Percentiles rank a stretch among this genome's conserved stretches.
phyloP scores from a whole-genome alignment of 2,113 vertebrate genomes.

The Turdus rufiventris region DNA sequence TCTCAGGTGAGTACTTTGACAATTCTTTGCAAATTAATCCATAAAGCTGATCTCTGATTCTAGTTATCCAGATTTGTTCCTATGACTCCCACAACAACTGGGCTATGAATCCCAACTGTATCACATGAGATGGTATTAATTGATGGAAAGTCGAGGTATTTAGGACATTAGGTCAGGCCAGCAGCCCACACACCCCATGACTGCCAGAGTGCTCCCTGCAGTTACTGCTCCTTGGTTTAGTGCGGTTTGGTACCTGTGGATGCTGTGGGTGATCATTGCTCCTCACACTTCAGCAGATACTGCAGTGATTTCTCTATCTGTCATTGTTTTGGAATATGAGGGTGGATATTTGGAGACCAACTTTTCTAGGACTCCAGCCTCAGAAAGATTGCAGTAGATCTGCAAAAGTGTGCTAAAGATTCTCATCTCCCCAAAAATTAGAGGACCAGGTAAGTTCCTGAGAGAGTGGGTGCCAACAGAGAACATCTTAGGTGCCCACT shows the following conservation, averaged over 20 bases:
- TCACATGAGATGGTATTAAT: background rate
- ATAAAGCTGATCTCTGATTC: background rate
- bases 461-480: background rate
- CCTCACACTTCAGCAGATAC: background rate
- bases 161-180: slow-evolving; percentile 4
- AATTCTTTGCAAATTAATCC: background rate
- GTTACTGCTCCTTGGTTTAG: background rate
- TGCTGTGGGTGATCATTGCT: background rate
- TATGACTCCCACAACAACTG: background rate
- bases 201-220: background rate
- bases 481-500: background rate
- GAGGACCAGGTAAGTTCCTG: fast-evolving
- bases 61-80: background rate
- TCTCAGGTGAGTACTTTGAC: background rate
- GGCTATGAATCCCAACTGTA: background rate
- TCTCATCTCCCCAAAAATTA: background rate
- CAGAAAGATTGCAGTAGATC: background rate
- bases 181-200: background rate
- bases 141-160: background rate
- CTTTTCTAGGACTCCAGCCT: background rate
- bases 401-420: background rate
- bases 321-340: background rate
- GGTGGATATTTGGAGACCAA: background rate
- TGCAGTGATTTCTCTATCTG: background rate
- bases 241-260: background rate